Base-by-base conservation (phyloP, 2,113 vertebrate species). In the Oryzias curvinotus region DNA sequence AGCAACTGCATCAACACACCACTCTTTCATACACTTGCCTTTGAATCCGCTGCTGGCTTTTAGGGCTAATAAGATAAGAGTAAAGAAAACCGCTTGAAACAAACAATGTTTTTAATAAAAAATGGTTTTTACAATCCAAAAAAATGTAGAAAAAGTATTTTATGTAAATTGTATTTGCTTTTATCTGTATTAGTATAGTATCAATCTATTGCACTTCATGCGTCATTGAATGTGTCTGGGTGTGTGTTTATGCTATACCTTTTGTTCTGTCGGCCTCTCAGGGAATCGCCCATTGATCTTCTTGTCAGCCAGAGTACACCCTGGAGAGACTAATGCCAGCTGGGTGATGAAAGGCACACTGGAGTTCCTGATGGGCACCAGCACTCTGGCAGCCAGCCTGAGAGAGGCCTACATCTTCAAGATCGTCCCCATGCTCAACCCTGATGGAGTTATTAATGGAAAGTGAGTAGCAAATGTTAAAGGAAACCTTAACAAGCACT, bases 291-390 rank as follows among this genome's bases (percentile, higher is more conserved):
- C 96, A 50, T 94, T 98, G 43, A 72, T 99, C 91, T 98, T 99
- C 85, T 88, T 99, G n/a, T 94, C 94, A 44, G 92, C 96, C 56
- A 92, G 97, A 79, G 97, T 99, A 21, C 97, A 99, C 91, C 97
- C 97, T 45, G 97, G 97, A 80, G 97, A 99, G 88, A 99, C 96
- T 57, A 99, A 99, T 12, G 91, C 97, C 71, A 99, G 97, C 87
- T 99, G 97, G 97, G 96, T 99, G 82, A 99, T 99, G 97, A 98
- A 99, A 86, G 97, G 97, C 81, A 97, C 95, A 0, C 80, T 99
- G 91, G 97, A 99, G 80, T 98, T 95, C 83, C 93, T 99, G 84
- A 95, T 98, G 95, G 92, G 96, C 85, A 93, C 87, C 81, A 94
- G 87, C 77, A 88, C 94, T 16, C 84, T 91, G 75, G 96, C 97